phyloP scores from a whole-genome alignment of 2,797 vertebrate genomes.

The Austrolebias charrua region DNA sequence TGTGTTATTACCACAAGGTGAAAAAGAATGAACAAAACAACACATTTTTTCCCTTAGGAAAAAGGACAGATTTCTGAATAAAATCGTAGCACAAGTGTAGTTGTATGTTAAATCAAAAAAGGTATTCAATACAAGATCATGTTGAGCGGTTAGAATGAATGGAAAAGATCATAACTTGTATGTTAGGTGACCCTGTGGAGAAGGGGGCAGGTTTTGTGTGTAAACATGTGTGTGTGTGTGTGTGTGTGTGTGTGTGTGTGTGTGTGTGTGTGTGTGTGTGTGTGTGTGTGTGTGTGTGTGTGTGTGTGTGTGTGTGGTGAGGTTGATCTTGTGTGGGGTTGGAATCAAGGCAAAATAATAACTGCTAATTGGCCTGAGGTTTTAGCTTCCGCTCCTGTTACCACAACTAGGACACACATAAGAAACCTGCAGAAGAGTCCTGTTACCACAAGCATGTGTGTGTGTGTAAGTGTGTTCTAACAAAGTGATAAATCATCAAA shows the following conservation, averaged over 20 bases:
- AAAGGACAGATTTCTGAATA: slow-evolving; percentile 32
- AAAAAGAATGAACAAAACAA: slow-evolving; percentile 68
- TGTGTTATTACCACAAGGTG: slow-evolving; percentile 67
- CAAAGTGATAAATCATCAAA: slow-evolving; percentile 49
- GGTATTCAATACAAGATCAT: no score
- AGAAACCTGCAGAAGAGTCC: slow-evolving; percentile 59
- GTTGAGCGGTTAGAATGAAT: no score
- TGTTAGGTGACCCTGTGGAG: slow-evolving; percentile 38
- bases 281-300: slow-evolving; percentile 9
- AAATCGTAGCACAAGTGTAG: slow-evolving; percentile 38
- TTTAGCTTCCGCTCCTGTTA: slow-evolving; percentile 52
- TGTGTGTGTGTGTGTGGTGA: slow-evolving; percentile 5
- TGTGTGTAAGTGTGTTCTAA: slow-evolving; percentile 20
- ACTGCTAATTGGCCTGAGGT: slow-evolving; percentile 80
- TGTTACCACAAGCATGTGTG: slow-evolving; percentile 53
- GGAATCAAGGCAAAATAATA: slow-evolving; percentile 70
- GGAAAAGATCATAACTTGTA: no score
- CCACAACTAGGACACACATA: slow-evolving; percentile 55
- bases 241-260: slow-evolving; percentile 9
- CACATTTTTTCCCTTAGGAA: slow-evolving; percentile 38
- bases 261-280: slow-evolving; percentile 9
- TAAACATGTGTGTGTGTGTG: slow-evolving; percentile 2
- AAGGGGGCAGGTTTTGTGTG: slow-evolving; percentile 6
- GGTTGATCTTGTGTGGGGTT: slow-evolving; percentile 26
- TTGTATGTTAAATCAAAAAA: no score